Base-by-base conservation (phyloP, 2,888 invertebrate genomes). In the Oxycera nigricornis region DNA sequence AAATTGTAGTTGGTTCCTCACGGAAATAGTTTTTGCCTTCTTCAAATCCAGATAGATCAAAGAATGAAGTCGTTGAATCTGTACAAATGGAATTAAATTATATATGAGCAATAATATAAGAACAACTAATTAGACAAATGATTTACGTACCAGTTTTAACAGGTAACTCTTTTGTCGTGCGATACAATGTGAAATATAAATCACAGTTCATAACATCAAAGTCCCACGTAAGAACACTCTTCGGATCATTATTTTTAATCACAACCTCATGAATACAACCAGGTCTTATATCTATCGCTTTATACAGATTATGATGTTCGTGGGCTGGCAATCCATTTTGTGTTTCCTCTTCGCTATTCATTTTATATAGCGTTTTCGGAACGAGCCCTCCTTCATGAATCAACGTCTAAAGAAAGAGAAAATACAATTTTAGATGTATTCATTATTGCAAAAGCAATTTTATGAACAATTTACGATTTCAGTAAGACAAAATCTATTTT, bases 211-310 rank as follows among this genome's bases (percentile, higher is more conserved):
- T 88, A 72, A 97, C 94, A 87, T 97, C 97, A 86, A 97, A 97
- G 86, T 97, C 97, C 97, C 97, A 97, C 26, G 97, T 97, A 57
- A 97, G 88, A 75, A 97, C 96, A 83, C 94, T 92, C 79, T 95
- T 95, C 14, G 92, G 91, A 84, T 96, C 95, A 73, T 91, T 89
- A 79, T 94, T 94, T 67, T 89, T 88, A 72, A 97, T 91, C 77
- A 94, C 87, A 77, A 93, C 90, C 82, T 94, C 92, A 83, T 93
- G 92, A 26, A 91, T 89, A 88, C 93, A 88, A 11, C 85, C 84
- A 1, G 82, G 78, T 75, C 81, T 82, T 0, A 86, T 75, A 70
- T 80, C 85, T 0, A 85, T 80, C 7, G 82, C 81, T 77, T 84
- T 83, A 76, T 86, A 86, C 1, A 86, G 79, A 79, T 83, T 84